phyloP scores from a whole-genome alignment of 2,113 vertebrate species.

The Ginglymostoma cirratum region DNA sequence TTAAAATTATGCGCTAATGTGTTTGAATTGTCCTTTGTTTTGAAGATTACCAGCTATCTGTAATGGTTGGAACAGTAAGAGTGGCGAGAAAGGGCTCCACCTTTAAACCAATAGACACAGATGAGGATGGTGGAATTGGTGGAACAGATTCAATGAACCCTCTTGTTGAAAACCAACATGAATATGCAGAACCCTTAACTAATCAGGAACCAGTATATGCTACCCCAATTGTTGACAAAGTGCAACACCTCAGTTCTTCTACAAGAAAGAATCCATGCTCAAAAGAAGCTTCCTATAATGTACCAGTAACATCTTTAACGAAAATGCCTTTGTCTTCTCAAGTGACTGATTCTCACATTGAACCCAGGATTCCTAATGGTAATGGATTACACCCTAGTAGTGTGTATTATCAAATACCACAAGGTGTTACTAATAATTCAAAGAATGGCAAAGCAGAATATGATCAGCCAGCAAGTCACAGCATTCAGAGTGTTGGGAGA shows the following conservation, averaged over 20 bases:
- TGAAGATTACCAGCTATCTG: constrained; percentile 72
- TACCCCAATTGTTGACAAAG: constrained; percentile 72
- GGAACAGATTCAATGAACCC: constrained; percentile 49
- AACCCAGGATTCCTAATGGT: constrained; percentile 41
- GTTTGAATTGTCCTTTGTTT: constrained; percentile 38
- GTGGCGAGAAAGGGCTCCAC: constrained; percentile 76
- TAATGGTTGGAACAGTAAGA: constrained; percentile 68
- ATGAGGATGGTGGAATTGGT: constrained; percentile 47
- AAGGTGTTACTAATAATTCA: constrained; percentile 43
- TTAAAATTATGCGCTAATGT: not conserved
- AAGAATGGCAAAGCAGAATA: constrained; percentile 52
- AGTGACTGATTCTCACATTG: constrained; percentile 44
- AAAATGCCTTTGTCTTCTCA: constrained; percentile 54
- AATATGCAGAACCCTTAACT: constrained; percentile 72
- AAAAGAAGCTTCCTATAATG: constrained; percentile 56
- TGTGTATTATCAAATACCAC: constrained; percentile 57
- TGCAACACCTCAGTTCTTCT: constrained; percentile 41
- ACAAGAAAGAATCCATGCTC: constrained; percentile 56
- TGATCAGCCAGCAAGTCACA: constrained; percentile 58
- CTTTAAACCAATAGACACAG: constrained; percentile 71
- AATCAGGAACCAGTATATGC: constrained; percentile 71
- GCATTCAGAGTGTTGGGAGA: constrained; percentile 30
- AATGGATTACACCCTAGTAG: constrained; percentile 36
- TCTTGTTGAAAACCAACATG: constrained; percentile 51
- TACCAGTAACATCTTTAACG: constrained; percentile 51